Evolutionary conservation across 2,888 invertebrate species (phyloP), one percentile per base, ranked within the genome.

Genomic region (Steinernema carpocapsae): DNA sequence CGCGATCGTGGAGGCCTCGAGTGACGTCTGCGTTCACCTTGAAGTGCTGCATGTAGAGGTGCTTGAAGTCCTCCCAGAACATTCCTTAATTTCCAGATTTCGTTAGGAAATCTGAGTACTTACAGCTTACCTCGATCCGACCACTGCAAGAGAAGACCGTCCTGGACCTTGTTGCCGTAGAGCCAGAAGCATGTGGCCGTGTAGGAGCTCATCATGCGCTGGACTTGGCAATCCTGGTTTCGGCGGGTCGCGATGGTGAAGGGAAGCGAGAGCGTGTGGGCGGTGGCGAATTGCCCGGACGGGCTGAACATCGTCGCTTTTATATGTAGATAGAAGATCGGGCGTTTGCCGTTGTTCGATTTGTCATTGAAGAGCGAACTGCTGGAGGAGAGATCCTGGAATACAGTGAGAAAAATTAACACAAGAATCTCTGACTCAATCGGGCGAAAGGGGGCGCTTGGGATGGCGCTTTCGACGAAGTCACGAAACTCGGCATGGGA

Each of bases 151-250:
- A 86, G 78, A 12, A 86, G 78, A 29, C 85, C 86, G 70, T 86
- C 86, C 51, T 84, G 81, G 43, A 77, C 77, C 71, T 83, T 79
- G 37, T 80, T 83, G 10, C 85, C 86, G 72, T 86, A 86, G 17
- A 86, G 73, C 86, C 86, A 86, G 78, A 86, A 86, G 51, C 84
- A 85, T 22, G 86, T 85, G 19, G 86, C 86, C 3, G 86, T 87
- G 76, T 86, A 86, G 32, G 86, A 87, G 26, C 81, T 82, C 86
- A 87, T 86, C 86, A 86, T 86, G 17, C 86, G 76, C 72, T 86
- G 86, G n/a, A 86, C 86, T 77, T 86, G 86, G 51, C 86, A 87
- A 76, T 86, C 86, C 78, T 86, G 86, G 76, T 86, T 86, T 42
- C 86, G 74, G 70, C 86, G 76, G 1, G 86, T 86, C 0, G 86